These are phyloP conservation scores for Neotoma lepida DNA, from an alignment of 2,113 vertebrate genomes.

Conservation along the genomic window DNA sequence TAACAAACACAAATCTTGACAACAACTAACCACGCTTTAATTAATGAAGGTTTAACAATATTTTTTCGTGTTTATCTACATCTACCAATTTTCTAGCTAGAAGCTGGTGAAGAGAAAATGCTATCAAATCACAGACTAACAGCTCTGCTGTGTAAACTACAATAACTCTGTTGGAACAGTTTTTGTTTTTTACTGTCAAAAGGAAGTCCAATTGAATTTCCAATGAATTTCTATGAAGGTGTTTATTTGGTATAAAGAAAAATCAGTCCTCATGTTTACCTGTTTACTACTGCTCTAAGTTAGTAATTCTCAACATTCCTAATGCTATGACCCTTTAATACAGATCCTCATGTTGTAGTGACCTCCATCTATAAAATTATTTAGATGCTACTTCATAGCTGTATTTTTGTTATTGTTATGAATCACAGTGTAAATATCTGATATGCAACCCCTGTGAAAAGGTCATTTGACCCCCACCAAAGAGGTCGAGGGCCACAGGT, in stretches of 20 bases:
- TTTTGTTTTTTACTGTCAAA: background rate
- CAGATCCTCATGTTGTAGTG: background rate
- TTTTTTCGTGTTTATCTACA: background rate
- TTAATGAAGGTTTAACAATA: background rate
- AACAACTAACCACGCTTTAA: background rate
- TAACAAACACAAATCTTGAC: background rate
- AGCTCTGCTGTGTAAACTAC: background rate
- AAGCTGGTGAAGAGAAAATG: background rate
- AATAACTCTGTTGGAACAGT: background rate
- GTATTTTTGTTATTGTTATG: background rate
- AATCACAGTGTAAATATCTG: background rate
- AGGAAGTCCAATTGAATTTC: background rate
- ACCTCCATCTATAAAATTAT: background rate
- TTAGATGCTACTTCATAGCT: background rate
- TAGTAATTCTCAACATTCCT: background rate
- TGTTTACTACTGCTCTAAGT: background rate
- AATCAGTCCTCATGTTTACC: background rate
- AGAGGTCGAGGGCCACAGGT: background rate
- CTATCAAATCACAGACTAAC: background rate
- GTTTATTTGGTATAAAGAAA: background rate
- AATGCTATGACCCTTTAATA: background rate
- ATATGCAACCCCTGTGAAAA: background rate
- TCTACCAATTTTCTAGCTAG: background rate
- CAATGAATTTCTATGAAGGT: background rate
- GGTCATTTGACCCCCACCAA: background rate